phyloP scores from a whole-genome alignment of 2,113 vertebrate genomes.

The Campylorhamphus procurvoides region DNA sequence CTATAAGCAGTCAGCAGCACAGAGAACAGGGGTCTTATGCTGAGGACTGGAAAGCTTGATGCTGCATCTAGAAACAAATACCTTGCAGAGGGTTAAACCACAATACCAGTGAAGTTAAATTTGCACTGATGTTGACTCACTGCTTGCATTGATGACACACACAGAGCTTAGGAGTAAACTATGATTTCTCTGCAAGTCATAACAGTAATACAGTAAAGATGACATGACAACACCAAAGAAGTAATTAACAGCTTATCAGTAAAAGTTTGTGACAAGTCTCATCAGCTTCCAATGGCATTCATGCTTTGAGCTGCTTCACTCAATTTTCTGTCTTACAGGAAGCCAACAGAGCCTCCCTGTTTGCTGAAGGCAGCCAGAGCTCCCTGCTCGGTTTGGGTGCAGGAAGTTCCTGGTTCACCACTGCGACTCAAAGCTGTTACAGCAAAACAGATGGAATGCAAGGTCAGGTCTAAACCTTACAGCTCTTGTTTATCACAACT shows the following conservation, averaged over 20 bases:
- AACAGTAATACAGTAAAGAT: background rate
- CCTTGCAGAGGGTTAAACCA: background rate
- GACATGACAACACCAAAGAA: background rate
- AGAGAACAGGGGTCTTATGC: background rate
- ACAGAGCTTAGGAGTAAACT: background rate
- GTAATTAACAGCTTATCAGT: background rate
- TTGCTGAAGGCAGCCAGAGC: background rate
- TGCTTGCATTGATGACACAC: background rate
- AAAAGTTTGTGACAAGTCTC: background rate
- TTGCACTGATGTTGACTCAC: background rate
- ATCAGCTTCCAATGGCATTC: fast-evolving
- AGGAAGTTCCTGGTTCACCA: background rate
- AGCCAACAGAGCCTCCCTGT: fast-evolving
- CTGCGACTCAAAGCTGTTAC: background rate
- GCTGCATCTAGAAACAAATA: background rate
- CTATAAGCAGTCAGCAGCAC: background rate
- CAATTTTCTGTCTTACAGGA: background rate
- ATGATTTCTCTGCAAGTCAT: background rate
- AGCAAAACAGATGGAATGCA: background rate
- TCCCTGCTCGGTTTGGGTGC: background rate
- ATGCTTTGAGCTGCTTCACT: background rate
- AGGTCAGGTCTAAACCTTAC: background rate
- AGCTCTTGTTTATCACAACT: background rate
- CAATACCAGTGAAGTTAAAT: background rate
- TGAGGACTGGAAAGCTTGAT: background rate